These are phyloP conservation scores for Calycopis cecrops DNA, from an alignment of 1,140 invertebrate genomes.

Conservation along the genomic window DNA sequence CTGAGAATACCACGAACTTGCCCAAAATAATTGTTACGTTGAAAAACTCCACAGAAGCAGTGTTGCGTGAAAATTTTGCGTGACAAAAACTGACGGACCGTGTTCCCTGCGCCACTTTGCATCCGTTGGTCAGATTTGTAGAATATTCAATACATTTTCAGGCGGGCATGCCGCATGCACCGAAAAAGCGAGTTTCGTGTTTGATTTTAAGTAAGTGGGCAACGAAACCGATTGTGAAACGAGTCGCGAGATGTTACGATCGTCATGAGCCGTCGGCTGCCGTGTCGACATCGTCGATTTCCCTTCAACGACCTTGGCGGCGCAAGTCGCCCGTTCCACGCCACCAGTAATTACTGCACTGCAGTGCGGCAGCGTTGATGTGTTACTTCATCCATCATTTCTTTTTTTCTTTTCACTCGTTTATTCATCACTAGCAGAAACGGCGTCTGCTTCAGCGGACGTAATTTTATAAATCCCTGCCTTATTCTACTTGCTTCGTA, in stretches of 20 bases:
- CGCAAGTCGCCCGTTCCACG: slow-evolving; percentile 37
- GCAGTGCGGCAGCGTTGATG: slow-evolving; percentile 28
- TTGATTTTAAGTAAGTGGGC: slow-evolving; percentile 26
- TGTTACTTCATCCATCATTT: too few relatives aligned
- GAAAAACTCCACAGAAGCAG: slow-evolving; percentile 52
- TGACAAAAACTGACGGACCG: slow-evolving; percentile 42
- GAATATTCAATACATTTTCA: slow-evolving; percentile 25
- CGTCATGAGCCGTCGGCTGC: slow-evolving; percentile 36
- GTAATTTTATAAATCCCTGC: too few relatives aligned
- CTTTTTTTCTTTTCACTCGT: too few relatives aligned
- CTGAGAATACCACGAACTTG: neutral
- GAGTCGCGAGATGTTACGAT: slow-evolving; percentile 46
- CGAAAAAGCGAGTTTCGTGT: slow-evolving; percentile 12
- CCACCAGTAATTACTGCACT: slow-evolving; percentile 38
- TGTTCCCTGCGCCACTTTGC: slow-evolving; percentile 42
- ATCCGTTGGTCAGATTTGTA: slow-evolving; percentile 37
- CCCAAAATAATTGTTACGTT: slow-evolving; percentile 29
- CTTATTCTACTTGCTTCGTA: too few relatives aligned
- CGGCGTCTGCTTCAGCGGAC: too few relatives aligned
- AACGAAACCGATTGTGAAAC: slow-evolving; percentile 38
- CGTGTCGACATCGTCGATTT: slow-evolving; percentile 61
- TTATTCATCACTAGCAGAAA: too few relatives aligned
- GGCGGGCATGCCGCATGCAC: neutral
- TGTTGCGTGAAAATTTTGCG: slow-evolving; percentile 59
- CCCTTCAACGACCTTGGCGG: slow-evolving; percentile 65